A percentile compares a stretch with the other conserved stretches of the same genome.
Evolutionary conservation across 2,888 invertebrate genomes (phyloP).

Genomic region (Noctua fimbriata): DNA sequence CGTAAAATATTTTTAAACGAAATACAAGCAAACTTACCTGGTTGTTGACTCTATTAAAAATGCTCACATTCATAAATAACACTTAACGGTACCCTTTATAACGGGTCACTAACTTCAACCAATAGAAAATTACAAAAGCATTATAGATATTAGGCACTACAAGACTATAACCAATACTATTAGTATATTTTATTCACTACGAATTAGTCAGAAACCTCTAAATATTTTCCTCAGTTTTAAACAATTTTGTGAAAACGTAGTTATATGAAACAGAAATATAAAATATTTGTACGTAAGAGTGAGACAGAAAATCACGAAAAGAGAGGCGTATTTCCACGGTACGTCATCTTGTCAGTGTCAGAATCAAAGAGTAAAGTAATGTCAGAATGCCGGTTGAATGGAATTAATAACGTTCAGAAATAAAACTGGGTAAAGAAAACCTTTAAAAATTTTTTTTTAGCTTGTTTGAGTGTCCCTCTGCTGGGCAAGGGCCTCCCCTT

Average conservation of each 20-base stretch:
- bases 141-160: slow-evolving; percentile 28
- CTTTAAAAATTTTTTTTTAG: background rate
- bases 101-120: slow-evolving; percentile 62
- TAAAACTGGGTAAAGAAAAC: background rate
- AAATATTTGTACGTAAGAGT: background rate
- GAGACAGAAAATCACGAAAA: slow-evolving; percentile 13
- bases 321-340: slow-evolving; percentile 25
- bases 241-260: slow-evolving; percentile 18
- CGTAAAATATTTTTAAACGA: background rate
- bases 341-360: slow-evolving; percentile 51
- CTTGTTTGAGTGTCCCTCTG: too few relatives aligned
- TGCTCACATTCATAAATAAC: slow-evolving; percentile 94
- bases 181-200: background rate
- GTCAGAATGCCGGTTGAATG: background rate
- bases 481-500: too few relatives aligned
- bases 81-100: slow-evolving; percentile 81
- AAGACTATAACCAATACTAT: background rate
- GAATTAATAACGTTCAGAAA: slow-evolving; percentile 17
- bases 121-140: slow-evolving; percentile 49
- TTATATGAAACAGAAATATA: slow-evolving; percentile 28
- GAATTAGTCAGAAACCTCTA: slow-evolving; percentile 14
- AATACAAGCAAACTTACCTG: slow-evolving; percentile 89
- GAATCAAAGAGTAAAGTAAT: background rate
- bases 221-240: slow-evolving; percentile 38
- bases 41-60: slow-evolving; percentile 95